These are phyloP conservation scores for Sylvia atricapilla DNA, from an alignment of 2,113 vertebrate genomes.

Conservation along the genomic window DNA sequence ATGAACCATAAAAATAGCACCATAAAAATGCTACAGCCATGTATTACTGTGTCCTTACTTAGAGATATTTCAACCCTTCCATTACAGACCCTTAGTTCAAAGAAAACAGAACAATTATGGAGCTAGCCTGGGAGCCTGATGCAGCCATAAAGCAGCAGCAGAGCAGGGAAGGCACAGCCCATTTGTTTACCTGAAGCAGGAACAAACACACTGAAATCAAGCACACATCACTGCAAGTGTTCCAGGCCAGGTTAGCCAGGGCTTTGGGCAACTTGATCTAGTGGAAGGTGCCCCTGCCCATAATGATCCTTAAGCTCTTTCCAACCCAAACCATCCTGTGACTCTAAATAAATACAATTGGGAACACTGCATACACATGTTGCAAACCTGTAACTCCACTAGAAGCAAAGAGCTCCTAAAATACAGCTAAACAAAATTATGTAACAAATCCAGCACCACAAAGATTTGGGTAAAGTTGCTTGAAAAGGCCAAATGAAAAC, in stretches of 20 bases:
- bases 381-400: background rate
- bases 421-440: background rate
- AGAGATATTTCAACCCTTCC: slow-evolving; percentile 9
- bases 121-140: background rate
- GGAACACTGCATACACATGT: background rate
- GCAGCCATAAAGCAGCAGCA: background rate
- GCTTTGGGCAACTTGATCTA: background rate
- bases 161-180: background rate
- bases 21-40: background rate
- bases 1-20: slow-evolving; percentile 48
- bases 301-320: background rate
- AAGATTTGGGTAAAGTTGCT: background rate
- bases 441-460: background rate
- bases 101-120: background rate
- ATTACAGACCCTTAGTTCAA: background rate
- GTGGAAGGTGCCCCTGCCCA: background rate
- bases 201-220: background rate
- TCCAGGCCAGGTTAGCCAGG: rapidly evolving
- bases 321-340: background rate
- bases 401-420: background rate
- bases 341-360: background rate
- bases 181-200: background rate
- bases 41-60: slow-evolving; percentile 4
- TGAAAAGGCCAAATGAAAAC: background rate
- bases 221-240: background rate